Conservation (phyloP, 2,888 invertebrate genomes). For the Eueremaeus valkanovi region DNA sequence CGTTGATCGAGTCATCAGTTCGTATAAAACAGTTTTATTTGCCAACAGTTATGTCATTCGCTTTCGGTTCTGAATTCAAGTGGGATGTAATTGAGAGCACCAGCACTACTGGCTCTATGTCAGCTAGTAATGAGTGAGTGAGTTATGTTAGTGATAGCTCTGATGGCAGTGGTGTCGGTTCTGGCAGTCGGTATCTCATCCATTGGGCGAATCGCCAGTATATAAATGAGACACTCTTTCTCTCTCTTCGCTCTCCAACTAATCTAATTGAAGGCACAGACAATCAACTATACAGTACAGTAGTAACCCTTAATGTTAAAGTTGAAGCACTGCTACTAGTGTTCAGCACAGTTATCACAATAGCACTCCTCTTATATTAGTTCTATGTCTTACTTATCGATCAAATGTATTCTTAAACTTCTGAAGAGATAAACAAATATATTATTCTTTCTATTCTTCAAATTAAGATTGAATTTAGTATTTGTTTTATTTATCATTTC, state of each 20-base stretch:
- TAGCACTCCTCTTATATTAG: background rate
- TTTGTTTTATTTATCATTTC: conserved; percentile 7
- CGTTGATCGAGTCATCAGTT: conserved; percentile 6
- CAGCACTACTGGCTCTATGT: no score
- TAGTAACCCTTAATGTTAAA: conserved; percentile 35
- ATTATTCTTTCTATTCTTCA: background rate
- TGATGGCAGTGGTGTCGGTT: conserved; percentile 5
- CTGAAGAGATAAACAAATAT: background rate
- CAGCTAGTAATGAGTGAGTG: background rate
- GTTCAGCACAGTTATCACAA: background rate
- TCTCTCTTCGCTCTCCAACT: background rate
- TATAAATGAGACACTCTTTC: conserved; percentile 26
- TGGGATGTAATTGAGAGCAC: conserved; percentile 17
- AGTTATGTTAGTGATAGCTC: conserved; percentile 1
- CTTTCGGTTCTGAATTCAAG: conserved; percentile 26
- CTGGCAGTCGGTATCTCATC: background rate
- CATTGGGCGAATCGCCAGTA: background rate
- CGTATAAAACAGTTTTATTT: conserved; percentile 4
- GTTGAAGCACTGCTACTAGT: conserved; percentile 27
- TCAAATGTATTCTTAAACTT: conserved; percentile 20
- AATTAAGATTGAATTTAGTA: conserved; percentile 18
- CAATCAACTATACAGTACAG: conserved; percentile 25
- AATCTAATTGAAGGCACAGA: conserved; percentile 27
- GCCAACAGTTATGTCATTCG: conserved; percentile 5
- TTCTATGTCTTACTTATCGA: conserved; percentile 3